Evolutionary conservation across 1,140 invertebrate species (phyloP), one percentile per base, ranked within the genome.

Genomic region (Microplitis demolitor): DNA sequence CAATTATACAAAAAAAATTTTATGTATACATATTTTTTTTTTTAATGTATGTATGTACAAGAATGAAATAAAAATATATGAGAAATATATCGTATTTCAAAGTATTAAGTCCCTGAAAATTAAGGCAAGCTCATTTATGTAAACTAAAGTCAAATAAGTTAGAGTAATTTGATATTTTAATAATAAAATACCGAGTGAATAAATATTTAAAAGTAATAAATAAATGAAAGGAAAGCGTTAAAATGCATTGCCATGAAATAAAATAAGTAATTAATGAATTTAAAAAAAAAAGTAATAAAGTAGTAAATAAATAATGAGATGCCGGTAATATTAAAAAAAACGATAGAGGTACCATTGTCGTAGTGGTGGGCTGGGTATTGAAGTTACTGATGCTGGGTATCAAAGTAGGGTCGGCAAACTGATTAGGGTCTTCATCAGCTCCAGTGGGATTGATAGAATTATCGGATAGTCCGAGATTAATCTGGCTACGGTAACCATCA

Each of bases 381-480:
- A 78, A 77, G 80, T 74, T 79, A 84, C 79, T 82, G 79, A 75
- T 63, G 78, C 76, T 77, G 76, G 80, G 73, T 69, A 61, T 50
- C 51, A 72, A 67, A 72, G 69, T 74, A 76, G 77, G 78, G 78
- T 24, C 64, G 14, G 54, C 56, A 34, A 31, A 51, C 45, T 66
- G 76, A 80, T 82, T 79, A 74, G 79, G 78, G 67, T 64, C 79
- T 45, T 45, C 39, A 45, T 45, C 39, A 72, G 75, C 78, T 80
- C 80, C 80, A 75, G 75, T 79, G 74, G 77, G 78, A 78, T 79
- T 80, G 64, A 87, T 80, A 71, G 81, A 74, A 77, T 86, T 85
- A 84, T 79, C 79, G 70, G 76, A 79, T 74, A 86, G 76, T 82
- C 82, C 82, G 79, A 83, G 77, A 81, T 87, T 82, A 80, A 85